Evolutionary conservation across 2,888 invertebrate genomes (phyloP).

Genomic region (Aporophyla lueneburgensis): DNA sequence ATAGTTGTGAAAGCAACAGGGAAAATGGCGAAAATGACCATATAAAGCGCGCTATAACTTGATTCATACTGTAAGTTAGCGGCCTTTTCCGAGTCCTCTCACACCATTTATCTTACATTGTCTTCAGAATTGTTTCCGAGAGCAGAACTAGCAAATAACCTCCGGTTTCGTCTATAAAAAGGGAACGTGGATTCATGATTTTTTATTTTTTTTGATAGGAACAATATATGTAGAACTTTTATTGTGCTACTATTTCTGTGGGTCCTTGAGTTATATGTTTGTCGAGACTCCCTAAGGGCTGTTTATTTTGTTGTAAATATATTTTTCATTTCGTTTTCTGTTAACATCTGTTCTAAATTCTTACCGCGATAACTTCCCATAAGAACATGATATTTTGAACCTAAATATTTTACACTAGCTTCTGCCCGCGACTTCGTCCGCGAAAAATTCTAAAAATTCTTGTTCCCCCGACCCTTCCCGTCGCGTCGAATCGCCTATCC

Average conservation of each 20-base stretch:
- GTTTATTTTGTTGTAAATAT: neutral
- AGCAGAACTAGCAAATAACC: conserved; percentile 51
- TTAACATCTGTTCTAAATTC: neutral
- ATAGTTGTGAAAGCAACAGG: neutral
- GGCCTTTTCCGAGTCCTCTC: conserved; percentile 30
- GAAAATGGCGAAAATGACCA: neutral
- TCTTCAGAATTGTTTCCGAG: conserved; percentile 59
- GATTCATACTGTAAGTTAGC: conserved; percentile 25
- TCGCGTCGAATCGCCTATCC: too few species aligned
- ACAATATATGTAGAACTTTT: conserved; percentile 40
- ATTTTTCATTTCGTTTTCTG: neutral
- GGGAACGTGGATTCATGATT: conserved; percentile 10
- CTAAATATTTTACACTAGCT: neutral
- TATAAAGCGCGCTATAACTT: conserved; percentile 15
- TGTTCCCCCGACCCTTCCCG: too few species aligned
- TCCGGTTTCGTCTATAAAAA: conserved; percentile 44
- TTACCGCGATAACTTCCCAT: neutral
- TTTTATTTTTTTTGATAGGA: conserved; percentile 32
- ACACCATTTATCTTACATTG: conserved; percentile 64
- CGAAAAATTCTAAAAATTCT: too few species aligned
- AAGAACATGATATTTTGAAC: neutral
- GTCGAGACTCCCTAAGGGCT: neutral
- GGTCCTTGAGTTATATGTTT: conserved; percentile 14
- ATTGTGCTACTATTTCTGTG: conserved; percentile 19
- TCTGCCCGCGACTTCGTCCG: too few species aligned